Evolutionary conservation across 2,888 invertebrate genomes (phyloP).

Genomic region (Antitype chi): DNA sequence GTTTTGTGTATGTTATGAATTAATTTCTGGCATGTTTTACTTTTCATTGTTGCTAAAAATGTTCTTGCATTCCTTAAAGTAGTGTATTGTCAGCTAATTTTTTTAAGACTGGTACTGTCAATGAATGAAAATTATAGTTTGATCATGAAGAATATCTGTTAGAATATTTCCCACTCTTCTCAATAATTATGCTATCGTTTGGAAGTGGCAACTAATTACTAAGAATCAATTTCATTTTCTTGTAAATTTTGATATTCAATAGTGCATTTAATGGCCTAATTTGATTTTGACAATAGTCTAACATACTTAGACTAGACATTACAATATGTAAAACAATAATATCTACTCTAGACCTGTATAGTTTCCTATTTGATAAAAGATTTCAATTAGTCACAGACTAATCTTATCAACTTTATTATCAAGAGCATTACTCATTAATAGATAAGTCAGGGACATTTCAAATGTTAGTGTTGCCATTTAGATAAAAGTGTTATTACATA

Average conservation of each 20-base stretch:
- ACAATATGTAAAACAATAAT: neutral
- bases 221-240: neutral
- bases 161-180: neutral
- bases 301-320: neutral
- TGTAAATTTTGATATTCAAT: neutral
- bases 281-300: neutral
- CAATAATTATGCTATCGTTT: neutral
- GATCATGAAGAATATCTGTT: neutral
- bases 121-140: neutral
- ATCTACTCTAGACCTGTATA: neutral
- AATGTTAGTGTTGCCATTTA: conserved; percentile 24
- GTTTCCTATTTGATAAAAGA: conserved; percentile 21
- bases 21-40: neutral
- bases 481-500: conserved; percentile 4
- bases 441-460: conserved; percentile 38
- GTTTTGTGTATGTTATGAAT: neutral
- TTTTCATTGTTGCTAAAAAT: neutral
- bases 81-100: neutral
- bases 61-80: neutral
- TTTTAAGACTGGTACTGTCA: neutral
- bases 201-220: neutral
- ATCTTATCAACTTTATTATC: conserved; percentile 61
- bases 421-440: conserved; percentile 41
- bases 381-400: conserved; percentile 50
- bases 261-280: neutral